Evolutionary conservation across 23 tunicate genomes (phyloP).

Genomic region (Trididemnum miniatum): DNA sequence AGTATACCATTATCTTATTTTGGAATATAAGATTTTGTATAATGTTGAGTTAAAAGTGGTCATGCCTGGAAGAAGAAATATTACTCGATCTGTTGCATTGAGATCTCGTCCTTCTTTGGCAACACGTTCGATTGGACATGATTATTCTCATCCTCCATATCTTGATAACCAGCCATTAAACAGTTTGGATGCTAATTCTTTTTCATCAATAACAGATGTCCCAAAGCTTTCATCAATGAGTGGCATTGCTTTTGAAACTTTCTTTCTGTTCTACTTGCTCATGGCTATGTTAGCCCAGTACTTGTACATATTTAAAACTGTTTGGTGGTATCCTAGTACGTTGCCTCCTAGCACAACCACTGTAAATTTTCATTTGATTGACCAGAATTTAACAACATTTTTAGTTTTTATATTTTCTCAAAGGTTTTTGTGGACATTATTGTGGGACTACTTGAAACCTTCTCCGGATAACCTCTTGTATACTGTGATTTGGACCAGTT

Average conservation of each 20-base stretch:
- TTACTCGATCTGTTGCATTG: background rate
- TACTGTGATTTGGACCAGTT: slow-evolving; percentile 34
- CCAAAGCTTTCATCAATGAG: slow-evolving; percentile 49
- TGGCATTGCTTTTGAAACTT: slow-evolving; percentile 57
- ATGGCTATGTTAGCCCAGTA: slow-evolving; percentile 68
- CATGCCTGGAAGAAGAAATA: slow-evolving; percentile 26
- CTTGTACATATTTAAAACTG: slow-evolving; percentile 67
- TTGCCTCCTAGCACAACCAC: slow-evolving; percentile 84
- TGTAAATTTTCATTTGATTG: slow-evolving; percentile 83
- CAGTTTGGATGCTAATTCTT: background rate
- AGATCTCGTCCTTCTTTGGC: background rate
- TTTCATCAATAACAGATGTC: background rate
- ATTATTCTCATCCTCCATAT: background rate
- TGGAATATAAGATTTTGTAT: no score
- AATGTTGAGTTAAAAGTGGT: no score
- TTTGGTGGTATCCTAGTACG: slow-evolving; percentile 90
- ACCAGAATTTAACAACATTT: slow-evolving; percentile 47
- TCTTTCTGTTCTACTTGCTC: slow-evolving; percentile 54
- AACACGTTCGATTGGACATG: background rate
- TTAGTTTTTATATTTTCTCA: slow-evolving; percentile 47
- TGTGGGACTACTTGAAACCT: slow-evolving; percentile 63
- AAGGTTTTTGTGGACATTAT: slow-evolving; percentile 54
- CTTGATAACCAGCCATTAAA: background rate
- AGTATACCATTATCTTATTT: no score
- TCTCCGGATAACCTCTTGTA: slow-evolving; percentile 20